Percentiles rank a stretch among this genome's conserved stretches.
Conservation (phyloP, 2,888 invertebrate genomes). For the Eucriotettix oculatus region DNA sequence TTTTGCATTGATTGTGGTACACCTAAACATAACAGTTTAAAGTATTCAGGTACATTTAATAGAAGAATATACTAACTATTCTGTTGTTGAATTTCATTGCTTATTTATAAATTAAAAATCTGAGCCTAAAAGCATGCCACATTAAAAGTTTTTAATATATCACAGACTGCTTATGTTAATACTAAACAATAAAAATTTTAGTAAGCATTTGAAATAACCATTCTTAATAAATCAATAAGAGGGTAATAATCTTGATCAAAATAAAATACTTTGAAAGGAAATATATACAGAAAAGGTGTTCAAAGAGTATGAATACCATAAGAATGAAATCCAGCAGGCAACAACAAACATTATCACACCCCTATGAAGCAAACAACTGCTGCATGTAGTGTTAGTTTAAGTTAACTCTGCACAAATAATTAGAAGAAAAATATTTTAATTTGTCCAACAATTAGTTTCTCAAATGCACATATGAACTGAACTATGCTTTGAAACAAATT, state of each 20-base stretch:
- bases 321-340: too few species aligned
- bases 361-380: too few species aligned
- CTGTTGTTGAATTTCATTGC: not conserved
- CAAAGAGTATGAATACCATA: too few species aligned
- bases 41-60: not conserved
- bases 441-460: too few species aligned
- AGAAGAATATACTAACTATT: not conserved
- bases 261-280: not conserved
- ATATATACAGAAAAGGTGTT: too few species aligned
- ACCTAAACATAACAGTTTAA: conserved; percentile 22
- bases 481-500: too few species aligned
- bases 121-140: not conserved
- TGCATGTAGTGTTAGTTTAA: too few species aligned
- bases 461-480: too few species aligned
- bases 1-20: conserved; percentile 77
- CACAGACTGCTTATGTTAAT: not conserved
- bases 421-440: too few species aligned
- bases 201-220: not conserved
- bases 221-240: not conserved
- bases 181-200: not conserved
- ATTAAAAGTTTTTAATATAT: not conserved
- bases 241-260: not conserved
- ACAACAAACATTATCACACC: too few species aligned
- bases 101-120: not conserved
- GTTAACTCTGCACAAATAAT: too few species aligned